These are phyloP conservation scores for Coracopsis vasa DNA, from an alignment of 2,113 vertebrate species.

Conservation along the genomic window DNA sequence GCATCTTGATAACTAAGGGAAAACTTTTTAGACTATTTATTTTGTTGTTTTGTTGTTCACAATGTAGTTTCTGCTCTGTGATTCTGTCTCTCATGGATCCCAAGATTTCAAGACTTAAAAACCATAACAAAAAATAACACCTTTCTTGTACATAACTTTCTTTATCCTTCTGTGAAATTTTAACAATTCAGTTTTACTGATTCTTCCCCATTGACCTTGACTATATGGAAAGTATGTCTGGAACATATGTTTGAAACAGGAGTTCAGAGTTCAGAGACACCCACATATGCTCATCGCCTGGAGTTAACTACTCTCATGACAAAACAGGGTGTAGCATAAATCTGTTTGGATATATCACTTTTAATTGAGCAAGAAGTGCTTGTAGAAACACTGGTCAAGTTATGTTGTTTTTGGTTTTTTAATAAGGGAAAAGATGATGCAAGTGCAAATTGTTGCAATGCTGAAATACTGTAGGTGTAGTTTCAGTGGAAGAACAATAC, in stretches of 20 bases:
- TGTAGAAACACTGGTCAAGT: constrained; percentile 5
- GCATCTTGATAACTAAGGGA: neutral
- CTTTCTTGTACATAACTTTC: neutral
- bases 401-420: neutral
- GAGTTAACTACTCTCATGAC: neutral
- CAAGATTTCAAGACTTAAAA: neutral
- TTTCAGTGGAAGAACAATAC: neutral
- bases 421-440: constrained; percentile 31
- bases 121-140: neutral
- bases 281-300: neutral
- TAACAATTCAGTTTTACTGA: neutral
- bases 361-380: constrained; percentile 31
- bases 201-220: neutral
- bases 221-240: neutral
- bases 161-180: neutral
- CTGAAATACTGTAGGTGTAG: constrained; percentile 40
- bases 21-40: neutral
- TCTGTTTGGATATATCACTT: neutral
- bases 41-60: neutral
- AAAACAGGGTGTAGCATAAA: neutral
- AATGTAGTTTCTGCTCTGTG: neutral
- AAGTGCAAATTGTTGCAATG: constrained; percentile 16
- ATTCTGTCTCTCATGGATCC: neutral
- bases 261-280: neutral
- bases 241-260: neutral